These are phyloP conservation scores for Chaenodraco wilsoni DNA, from an alignment of 2,797 vertebrate genomes.

Conservation along the genomic window DNA sequence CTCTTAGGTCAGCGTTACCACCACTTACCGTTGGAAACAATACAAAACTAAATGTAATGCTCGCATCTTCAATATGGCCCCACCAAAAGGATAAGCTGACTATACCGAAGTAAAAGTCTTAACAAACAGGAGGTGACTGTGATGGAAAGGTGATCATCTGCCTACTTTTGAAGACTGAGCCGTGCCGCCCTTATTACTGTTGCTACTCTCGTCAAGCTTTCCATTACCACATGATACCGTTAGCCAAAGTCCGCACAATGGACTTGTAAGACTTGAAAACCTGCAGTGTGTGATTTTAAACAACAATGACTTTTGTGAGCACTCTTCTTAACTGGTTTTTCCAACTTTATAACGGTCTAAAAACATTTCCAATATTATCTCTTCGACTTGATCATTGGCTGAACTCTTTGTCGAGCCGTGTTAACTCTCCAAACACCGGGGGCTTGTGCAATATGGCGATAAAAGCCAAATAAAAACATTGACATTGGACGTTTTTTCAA, in stretches of 20 bases:
- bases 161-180: neutral
- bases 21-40: neutral
- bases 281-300: too few relatives aligned
- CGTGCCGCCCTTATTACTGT: neutral
- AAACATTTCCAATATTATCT: too few relatives aligned
- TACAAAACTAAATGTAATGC: neutral
- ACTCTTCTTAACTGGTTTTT: too few relatives aligned
- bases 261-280: too few relatives aligned
- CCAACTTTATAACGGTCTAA: too few relatives aligned
- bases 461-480: neutral
- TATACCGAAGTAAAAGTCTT: neutral
- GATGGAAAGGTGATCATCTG: neutral
- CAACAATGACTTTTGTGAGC: too few relatives aligned
- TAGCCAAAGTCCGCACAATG: too few relatives aligned
- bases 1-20: constrained; percentile 17
- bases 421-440: too few relatives aligned
- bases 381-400: too few relatives aligned
- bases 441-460: too few relatives aligned
- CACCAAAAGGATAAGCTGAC: neutral
- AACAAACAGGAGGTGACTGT: neutral
- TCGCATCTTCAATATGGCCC: neutral
- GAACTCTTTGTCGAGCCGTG: too few relatives aligned
- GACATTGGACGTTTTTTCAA: neutral
- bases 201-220: neutral
- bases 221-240: too few relatives aligned